Percentiles rank a stretch among this genome's conserved stretches.
Evolutionary conservation across 37 sponge, comb jelly and placozoan species (phyloP).

Genomic region (Eunapius fragilis): DNA sequence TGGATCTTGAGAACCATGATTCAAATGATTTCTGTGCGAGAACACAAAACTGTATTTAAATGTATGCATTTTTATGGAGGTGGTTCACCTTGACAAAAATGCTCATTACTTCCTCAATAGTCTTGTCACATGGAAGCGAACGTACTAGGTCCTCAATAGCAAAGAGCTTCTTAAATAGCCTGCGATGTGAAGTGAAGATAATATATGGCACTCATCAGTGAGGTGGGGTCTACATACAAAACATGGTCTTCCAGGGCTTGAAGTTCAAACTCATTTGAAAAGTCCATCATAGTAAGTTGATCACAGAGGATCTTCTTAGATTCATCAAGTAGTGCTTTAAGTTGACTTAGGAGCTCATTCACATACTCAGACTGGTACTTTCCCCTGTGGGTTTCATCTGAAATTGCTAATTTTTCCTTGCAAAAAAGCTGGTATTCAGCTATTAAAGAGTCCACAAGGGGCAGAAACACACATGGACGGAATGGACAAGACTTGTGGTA

Average conservation of each 20-base stretch:
- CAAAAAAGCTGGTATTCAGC: neutral
- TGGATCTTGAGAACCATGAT: neutral
- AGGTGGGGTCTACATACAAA: neutral
- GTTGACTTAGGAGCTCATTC: neutral
- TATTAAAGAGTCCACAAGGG: neutral
- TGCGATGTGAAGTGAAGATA: neutral
- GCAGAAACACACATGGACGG: neutral
- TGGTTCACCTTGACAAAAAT: neutral
- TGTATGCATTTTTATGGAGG: neutral
- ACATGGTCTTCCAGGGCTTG: neutral
- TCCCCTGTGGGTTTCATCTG: neutral
- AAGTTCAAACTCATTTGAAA: neutral
- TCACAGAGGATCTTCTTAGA: neutral
- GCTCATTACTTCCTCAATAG: neutral
- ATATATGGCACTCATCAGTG: neutral
- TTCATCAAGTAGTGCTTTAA: neutral
- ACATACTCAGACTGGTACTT: neutral
- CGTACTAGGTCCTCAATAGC: neutral
- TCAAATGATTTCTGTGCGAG: neutral
- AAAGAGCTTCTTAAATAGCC: neutral
- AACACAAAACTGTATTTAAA: neutral
- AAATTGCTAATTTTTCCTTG: neutral
- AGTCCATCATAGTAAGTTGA: neutral
- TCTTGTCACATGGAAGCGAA: neutral
- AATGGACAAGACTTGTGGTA: neutral